Base-by-base conservation (phyloP, 2,797 vertebrate genomes). In the Chloroceryle amazona region DNA sequence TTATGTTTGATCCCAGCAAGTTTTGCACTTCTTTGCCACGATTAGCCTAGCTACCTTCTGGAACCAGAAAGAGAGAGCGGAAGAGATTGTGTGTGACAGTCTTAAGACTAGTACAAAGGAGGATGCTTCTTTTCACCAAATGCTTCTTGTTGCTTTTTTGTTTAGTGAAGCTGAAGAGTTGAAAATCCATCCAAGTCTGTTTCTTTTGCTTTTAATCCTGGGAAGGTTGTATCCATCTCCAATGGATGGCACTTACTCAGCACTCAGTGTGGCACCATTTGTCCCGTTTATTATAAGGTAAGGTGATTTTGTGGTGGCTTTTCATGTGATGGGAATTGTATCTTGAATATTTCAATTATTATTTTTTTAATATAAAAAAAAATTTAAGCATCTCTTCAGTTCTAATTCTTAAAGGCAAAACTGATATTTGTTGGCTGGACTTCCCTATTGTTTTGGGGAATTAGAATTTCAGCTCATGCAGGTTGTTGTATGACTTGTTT, bases 151-250 rank as follows among this genome's bases (percentile, higher is more conserved):
- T 2, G 12, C 28, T 72, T 95, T 75, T 89, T 94, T 65, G 52
- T 96, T 63, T 95, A 98, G 98, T 96, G 96, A 98, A 80, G 83
- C 74, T 49, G 97, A 97, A 33, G 97, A 98, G 81, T 97, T 98
- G 71, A 99, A 98, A 96, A 98, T 99, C 55, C 99, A 99, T 81
- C 99, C 99, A 76, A 99, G 98, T 95, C 98, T 99, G 86, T 99
- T 99, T 94, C 97, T 99, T 91, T 96, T 99, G 80, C 98, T 99
- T 86, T 97, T 99, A 97, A 99, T 99, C 68, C 98, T 99, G 97
- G 99, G 99, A 72, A 98, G 99, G 44, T 98, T 99, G 67, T 99
- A 99, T 98, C 99, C 99, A 1, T 99, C 99, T 71, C 99, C 99
- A 5, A 99, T 99, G 99, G 99, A 99, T 15, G 99, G 99, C 62